Evolutionary conservation across 2,113 vertebrate genomes (phyloP).

Genomic region (Garra rufa): DNA sequence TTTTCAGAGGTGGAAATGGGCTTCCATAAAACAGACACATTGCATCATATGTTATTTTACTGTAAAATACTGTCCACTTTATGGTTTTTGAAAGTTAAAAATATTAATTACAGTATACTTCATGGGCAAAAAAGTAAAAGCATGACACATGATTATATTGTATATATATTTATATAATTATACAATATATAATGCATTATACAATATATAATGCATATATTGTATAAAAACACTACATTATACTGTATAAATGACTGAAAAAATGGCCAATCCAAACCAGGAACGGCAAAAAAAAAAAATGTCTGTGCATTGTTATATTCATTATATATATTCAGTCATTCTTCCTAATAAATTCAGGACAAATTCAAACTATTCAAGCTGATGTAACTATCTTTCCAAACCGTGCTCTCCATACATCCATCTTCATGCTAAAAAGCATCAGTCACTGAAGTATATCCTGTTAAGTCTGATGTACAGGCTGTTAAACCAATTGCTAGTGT

Average conservation of each 20-base stretch:
- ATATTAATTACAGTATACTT: no score
- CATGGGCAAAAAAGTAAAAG: no score
- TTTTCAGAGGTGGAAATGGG: no score
- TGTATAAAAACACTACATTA: not conserved
- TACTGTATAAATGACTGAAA: not conserved
- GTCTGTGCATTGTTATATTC: not conserved
- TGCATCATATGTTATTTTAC: not conserved
- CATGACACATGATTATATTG: no score
- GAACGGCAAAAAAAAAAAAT: not conserved
- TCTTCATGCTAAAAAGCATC: constrained; percentile 21
- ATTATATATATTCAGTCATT: not conserved
- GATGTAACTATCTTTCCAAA: not conserved
- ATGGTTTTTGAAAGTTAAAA: not conserved
- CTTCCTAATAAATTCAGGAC: not conserved
- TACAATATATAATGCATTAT: no score
- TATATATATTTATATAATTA: no score
- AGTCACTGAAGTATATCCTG: not conserved
- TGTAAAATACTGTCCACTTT: not conserved
- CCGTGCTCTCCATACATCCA: not conserved
- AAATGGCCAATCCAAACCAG: not conserved
- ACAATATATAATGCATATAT: not conserved
- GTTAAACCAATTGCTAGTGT: constrained; percentile 17
- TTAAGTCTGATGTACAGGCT: constrained; percentile 34
- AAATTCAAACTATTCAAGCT: constrained; percentile 5
- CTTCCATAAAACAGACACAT: not conserved